These are phyloP conservation scores for Actinernus sp. DNA, from an alignment of 92 coral and sea anemone genomes.

Conservation along the genomic window DNA sequence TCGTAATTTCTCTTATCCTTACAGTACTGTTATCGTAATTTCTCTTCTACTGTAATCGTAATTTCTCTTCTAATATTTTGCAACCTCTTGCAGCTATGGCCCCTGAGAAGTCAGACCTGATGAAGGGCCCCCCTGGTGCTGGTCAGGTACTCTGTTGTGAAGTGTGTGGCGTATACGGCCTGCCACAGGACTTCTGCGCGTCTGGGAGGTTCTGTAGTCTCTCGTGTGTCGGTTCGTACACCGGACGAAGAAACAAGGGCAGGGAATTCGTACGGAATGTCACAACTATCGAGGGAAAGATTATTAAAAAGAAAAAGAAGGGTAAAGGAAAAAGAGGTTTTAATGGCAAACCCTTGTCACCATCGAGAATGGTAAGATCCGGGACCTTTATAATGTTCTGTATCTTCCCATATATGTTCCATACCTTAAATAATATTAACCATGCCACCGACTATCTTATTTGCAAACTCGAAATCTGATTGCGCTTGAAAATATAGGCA, in stretches of 20 bases:
- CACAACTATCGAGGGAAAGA: constrained; percentile 81
- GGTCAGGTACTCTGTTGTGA: constrained; percentile 91
- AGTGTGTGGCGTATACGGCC: constrained; percentile 96
- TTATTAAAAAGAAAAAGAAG: constrained; percentile 85
- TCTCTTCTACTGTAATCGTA: too few species aligned
- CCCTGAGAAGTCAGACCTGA: constrained; percentile 11
- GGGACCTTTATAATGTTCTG: too few species aligned
- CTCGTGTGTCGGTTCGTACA: constrained; percentile 96
- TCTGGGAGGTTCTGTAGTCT: constrained; percentile 97
- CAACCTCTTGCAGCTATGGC: neutral
- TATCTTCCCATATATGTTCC: too few species aligned
- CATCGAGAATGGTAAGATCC: neutral
- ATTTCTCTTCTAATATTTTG: too few species aligned
- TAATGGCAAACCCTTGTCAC: constrained; percentile 1
- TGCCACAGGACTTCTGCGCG: constrained; percentile 91
- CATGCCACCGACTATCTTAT: too few species aligned
- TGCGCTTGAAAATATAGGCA: too few species aligned
- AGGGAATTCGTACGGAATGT: constrained; percentile 76
- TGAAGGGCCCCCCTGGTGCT: constrained; percentile 80
- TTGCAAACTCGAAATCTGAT: too few species aligned
- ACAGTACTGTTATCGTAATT: too few species aligned
- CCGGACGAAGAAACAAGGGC: constrained; percentile 96
- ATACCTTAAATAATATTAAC: too few species aligned
- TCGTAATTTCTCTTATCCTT: too few species aligned
- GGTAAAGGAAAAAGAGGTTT: constrained; percentile 39